Conservation (phyloP, 2,113 vertebrate genomes). For the Rousettus leschenaultii region DNA sequence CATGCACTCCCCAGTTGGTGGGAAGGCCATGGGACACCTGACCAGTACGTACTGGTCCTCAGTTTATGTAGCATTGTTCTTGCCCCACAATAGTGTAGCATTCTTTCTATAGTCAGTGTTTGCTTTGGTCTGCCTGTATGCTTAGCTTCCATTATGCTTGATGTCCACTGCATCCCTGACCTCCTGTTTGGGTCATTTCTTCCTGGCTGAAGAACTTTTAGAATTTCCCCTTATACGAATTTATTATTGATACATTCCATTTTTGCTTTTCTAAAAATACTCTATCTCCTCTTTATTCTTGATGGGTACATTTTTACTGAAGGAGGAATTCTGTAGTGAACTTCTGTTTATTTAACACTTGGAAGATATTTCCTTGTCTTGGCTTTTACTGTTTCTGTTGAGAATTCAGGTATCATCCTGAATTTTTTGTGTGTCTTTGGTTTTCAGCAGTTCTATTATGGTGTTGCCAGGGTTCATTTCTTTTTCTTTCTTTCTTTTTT, state of each 20-base stretch:
- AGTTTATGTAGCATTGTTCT: not conserved
- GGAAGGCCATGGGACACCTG: not conserved
- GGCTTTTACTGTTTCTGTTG: not conserved
- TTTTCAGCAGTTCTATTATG: not conserved
- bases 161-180: not conserved
- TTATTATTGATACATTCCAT: not conserved
- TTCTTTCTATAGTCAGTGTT: not conserved
- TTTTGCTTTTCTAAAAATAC: conserved; percentile 17
- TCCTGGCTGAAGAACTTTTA: not conserved
- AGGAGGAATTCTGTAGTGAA: not conserved
- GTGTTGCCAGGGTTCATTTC: not conserved
- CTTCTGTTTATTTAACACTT: not conserved
- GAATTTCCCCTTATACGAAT: not conserved
- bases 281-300: not conserved
- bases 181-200: not conserved
- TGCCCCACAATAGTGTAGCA: not conserved
- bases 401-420: not conserved
- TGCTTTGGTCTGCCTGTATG: not conserved
- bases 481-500: not conserved
- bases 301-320: not conserved
- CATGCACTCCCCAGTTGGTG: not conserved
- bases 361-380: not conserved
- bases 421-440: not conserved
- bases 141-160: not conserved
- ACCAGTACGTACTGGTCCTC: not conserved